phyloP scores from a whole-genome alignment of 2,113 vertebrate species.

The Probosciger aterrimus region DNA sequence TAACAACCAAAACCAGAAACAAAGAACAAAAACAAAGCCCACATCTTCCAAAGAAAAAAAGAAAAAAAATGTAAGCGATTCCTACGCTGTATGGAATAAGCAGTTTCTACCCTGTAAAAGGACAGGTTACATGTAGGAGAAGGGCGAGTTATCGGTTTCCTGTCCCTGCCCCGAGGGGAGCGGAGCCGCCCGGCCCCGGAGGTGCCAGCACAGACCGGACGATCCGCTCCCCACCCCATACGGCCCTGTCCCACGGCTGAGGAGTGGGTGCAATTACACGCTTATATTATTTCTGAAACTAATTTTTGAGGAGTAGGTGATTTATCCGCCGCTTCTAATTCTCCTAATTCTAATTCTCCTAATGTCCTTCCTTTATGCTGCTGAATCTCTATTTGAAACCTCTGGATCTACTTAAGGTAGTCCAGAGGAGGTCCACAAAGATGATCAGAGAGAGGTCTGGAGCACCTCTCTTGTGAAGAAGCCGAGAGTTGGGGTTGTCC shows the following conservation, averaged over 20 bases:
- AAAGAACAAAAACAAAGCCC: neutral
- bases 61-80: rapidly evolving
- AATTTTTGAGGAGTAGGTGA: neutral
- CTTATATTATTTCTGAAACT: neutral
- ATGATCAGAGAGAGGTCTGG: neutral
- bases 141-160: neutral
- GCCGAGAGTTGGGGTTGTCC: neutral
- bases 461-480: neutral
- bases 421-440: neutral
- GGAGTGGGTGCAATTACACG: neutral
- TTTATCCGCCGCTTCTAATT: neutral
- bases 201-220: neutral
- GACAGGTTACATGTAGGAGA: too few species aligned
- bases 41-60: too few species aligned
- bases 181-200: rapidly evolving
- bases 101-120: neutral
- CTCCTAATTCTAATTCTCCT: too few species aligned
- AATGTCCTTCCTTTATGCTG: neutral
- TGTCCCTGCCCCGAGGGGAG: neutral
- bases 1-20: neutral
- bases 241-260: neutral
- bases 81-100: neutral
- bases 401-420: neutral
- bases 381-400: neutral
- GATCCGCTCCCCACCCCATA: neutral